Evolutionary conservation across 2,113 vertebrate genomes (phyloP).

Genomic region (Cyphotilapia sp.): DNA sequence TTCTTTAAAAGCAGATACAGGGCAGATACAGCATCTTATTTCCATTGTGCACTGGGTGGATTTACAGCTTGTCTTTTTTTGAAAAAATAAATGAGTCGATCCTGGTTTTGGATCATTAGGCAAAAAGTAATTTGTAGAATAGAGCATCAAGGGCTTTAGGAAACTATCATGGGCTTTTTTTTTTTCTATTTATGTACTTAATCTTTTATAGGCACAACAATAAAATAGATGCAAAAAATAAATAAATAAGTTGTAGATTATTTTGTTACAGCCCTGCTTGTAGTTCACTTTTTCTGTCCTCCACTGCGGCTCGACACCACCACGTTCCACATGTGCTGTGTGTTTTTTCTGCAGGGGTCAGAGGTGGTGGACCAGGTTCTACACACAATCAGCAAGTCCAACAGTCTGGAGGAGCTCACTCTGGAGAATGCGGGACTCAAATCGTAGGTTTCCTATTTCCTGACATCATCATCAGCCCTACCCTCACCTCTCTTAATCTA

Average conservation of each 20-base stretch:
- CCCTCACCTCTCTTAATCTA: neutral
- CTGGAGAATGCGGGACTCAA: constrained; percentile 87
- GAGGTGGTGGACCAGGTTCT: constrained; percentile 89
- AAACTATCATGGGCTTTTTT: neutral
- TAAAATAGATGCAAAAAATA: neutral
- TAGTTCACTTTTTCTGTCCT: neutral
- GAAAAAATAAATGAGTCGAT: neutral
- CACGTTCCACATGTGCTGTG: neutral
- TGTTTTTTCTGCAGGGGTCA: constrained; percentile 71
- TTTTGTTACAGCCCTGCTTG: neutral
- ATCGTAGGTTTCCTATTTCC: constrained; percentile 71
- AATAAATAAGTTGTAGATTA: neutral
- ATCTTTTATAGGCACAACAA: neutral
- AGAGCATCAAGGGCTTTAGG: neutral
- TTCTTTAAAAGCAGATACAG: neutral
- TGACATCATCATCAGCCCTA: neutral
- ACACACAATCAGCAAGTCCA: constrained; percentile 86
- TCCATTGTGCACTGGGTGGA: neutral
- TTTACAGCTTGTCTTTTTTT: neutral
- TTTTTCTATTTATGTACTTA: neutral
- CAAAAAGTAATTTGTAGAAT: neutral
- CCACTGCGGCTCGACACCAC: neutral
- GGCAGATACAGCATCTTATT: neutral
- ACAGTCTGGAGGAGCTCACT: constrained; percentile 86
- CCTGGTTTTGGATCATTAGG: neutral